Base-by-base conservation (phyloP, 2,888 invertebrate species). In the Geophilus truncorum region DNA sequence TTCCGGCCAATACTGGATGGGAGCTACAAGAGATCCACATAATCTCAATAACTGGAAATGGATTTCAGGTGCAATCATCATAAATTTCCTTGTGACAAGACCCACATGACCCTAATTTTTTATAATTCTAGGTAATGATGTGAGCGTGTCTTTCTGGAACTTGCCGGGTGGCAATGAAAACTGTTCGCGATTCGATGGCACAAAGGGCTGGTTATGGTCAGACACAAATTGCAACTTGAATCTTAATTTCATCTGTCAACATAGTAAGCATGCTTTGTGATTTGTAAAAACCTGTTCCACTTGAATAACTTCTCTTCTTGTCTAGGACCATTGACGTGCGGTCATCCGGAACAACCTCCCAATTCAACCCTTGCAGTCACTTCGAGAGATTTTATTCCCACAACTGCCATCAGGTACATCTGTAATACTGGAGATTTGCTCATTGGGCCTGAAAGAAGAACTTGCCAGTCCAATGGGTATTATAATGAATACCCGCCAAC, bases 1-100 rank as follows among this genome's bases (percentile, higher is more conserved):
- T 25, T 94, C 93, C 85, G 96, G 95, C 81, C 95, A 96, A 84
- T 96, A 96, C 87, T 96, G 96, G 96, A 93, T 96, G 93, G 96
- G 96, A 0, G 95, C 95, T 0, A 91, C 94, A 7, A 90, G 95
- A n/a, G 95, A 96, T 86, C 91, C 92, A 3, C 90, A 91, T 83
- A 92, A 94, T 85, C 89, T 91, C 6, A 90, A 90, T 81, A 92
- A 92, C 84, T 96, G 96, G 96, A 93, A 94, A 85, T 96, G 96
- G 96, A 90, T 95, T 77, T 93, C 91, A 85, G 95, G 85, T 82
- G 83, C 81, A n/a, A n/a, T n/a, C n/a, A n/a, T 81, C 30, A 51
- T n/a, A 80, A 30, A 25, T 7, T 77, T 2, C 28, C 23, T 78
- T 30, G 5, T 12, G 45, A 10, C 45, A 40, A 51, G 12, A 21